Percentiles rank a stretch among this genome's conserved stretches.
These are phyloP conservation scores for Gastrophysa polygoni DNA, from an alignment of 2,888 invertebrate species.

Conservation along the genomic window DNA sequence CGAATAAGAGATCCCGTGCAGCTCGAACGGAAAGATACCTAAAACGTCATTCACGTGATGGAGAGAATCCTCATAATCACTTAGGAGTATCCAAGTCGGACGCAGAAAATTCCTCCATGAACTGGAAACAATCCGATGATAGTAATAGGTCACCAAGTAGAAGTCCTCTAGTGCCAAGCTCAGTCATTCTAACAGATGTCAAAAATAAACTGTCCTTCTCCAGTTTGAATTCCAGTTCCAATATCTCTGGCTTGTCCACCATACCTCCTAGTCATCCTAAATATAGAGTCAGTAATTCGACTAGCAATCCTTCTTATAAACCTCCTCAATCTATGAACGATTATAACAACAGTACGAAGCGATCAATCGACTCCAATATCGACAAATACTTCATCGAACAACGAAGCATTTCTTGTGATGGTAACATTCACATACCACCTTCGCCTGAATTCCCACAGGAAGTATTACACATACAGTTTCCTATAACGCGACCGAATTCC, in stretches of 20 bases:
- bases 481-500: conserved; percentile 47
- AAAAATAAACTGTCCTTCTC: conserved; percentile 40
- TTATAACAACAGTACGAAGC: conserved; percentile 44
- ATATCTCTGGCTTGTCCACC: conserved; percentile 53
- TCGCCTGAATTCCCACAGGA: conserved; percentile 44
- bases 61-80: conserved; percentile 62
- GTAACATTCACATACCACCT: conserved; percentile 52
- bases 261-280: conserved; percentile 54
- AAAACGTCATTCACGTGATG: conserved; percentile 74
- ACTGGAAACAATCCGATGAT: conserved; percentile 42
- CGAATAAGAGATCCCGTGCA: conserved; percentile 70
- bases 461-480: conserved; percentile 50
- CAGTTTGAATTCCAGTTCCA: conserved; percentile 42
- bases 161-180: conserved; percentile 45
- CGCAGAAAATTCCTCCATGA: conserved; percentile 43
- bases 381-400: conserved; percentile 41
- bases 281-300: conserved; percentile 49
- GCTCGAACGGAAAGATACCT: conserved; percentile 83
- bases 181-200: conserved; percentile 20
- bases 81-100: conserved; percentile 51
- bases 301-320: conserved; percentile 49
- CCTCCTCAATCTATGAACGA: conserved; percentile 51
- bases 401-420: conserved; percentile 54
- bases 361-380: conserved; percentile 27
- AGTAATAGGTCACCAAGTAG: conserved; percentile 47